A percentile compares a stretch with the other conserved stretches of the same genome.
Conservation (phyloP, 2,797 vertebrate species). For the Decapterus maruadsi region DNA sequence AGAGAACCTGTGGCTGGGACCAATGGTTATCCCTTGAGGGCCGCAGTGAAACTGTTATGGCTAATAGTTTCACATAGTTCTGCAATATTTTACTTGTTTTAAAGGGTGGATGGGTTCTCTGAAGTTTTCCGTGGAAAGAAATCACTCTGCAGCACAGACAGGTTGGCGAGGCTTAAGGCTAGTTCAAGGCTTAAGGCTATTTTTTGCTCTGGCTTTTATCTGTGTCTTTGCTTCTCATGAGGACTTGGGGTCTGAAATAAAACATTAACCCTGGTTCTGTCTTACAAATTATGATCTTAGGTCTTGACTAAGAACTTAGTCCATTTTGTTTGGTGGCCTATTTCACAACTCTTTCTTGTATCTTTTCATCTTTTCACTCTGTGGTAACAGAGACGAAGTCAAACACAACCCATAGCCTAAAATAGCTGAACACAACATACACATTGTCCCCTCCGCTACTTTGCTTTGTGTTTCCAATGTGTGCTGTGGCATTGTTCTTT, state of each 20-base stretch:
- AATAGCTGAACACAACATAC: slow-evolving; percentile 16
- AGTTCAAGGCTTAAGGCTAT: slow-evolving; percentile 4
- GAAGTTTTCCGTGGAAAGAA: slow-evolving; percentile 29
- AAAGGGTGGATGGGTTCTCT: slow-evolving; percentile 36
- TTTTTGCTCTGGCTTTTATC: slow-evolving; percentile 14
- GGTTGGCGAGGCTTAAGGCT: not conserved
- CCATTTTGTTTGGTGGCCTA: slow-evolving; percentile 13
- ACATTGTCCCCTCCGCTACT: not conserved
- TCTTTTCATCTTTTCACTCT: slow-evolving; percentile 8
- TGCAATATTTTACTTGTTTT: slow-evolving; percentile 41
- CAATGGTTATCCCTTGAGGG: slow-evolving; percentile 19
- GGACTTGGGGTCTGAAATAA: slow-evolving; percentile 18
- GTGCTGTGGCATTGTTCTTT: not conserved
- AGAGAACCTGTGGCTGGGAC: slow-evolving; percentile 33
- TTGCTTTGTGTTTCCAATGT: not conserved
- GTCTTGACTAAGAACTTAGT: not conserved
- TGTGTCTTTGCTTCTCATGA: slow-evolving; percentile 10
- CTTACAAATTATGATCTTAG: slow-evolving; percentile 17
- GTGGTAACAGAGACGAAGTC: slow-evolving; percentile 24
- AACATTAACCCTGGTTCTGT: slow-evolving; percentile 5
- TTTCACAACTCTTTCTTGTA: slow-evolving; percentile 11
- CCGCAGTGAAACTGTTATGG: slow-evolving; percentile 39
- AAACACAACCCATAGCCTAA: slow-evolving; percentile 1
- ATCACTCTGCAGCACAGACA: slow-evolving; percentile 8
- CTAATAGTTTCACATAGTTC: slow-evolving; percentile 38